Conservation (phyloP, 1,140 invertebrate species). For the Drosophila triauraria region DNA sequence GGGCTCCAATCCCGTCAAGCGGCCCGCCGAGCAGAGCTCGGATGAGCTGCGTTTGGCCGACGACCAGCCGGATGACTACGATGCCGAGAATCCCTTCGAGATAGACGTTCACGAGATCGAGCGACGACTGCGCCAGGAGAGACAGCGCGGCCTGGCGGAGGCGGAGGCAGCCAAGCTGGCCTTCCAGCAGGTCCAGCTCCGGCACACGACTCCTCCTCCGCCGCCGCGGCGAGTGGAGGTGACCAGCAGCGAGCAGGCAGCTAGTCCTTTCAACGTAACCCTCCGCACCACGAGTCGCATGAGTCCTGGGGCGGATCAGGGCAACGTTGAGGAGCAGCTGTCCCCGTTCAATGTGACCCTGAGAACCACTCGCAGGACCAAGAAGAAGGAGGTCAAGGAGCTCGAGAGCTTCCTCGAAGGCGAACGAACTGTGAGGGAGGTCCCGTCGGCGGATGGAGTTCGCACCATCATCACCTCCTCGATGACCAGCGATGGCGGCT, state of each 20-base stretch:
- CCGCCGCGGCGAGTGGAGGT: constrained; percentile 68
- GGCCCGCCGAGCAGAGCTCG: constrained; percentile 59
- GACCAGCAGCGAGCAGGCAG: constrained; percentile 64
- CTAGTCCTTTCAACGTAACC: constrained; percentile 78
- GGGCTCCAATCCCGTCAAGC: constrained; percentile 40
- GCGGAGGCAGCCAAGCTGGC: constrained; percentile 86
- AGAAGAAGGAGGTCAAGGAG: constrained; percentile 57
- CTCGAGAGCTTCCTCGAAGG: constrained; percentile 72
- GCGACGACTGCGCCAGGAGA: constrained; percentile 86
- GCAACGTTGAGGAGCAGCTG: constrained; percentile 88
- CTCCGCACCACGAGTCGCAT: constrained; percentile 73
- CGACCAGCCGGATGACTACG: constrained; percentile 65
- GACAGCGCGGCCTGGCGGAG: constrained; percentile 85
- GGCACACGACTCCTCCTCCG: constrained; percentile 85
- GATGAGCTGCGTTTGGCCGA: constrained; percentile 59
- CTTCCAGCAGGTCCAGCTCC: constrained; percentile 87
- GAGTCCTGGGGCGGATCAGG: constrained; percentile 80
- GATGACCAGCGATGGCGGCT: constrained; percentile 77
- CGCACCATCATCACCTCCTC: constrained; percentile 81
- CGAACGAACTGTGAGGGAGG: constrained; percentile 71
- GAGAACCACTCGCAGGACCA: constrained; percentile 65
- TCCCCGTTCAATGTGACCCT: constrained; percentile 85
- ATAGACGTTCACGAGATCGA: constrained; percentile 88
- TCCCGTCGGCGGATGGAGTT: constrained; percentile 70
- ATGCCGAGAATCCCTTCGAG: constrained; percentile 78